Base-by-base conservation (phyloP, 2,113 vertebrate species). In the Scophthalmus maximus region DNA sequence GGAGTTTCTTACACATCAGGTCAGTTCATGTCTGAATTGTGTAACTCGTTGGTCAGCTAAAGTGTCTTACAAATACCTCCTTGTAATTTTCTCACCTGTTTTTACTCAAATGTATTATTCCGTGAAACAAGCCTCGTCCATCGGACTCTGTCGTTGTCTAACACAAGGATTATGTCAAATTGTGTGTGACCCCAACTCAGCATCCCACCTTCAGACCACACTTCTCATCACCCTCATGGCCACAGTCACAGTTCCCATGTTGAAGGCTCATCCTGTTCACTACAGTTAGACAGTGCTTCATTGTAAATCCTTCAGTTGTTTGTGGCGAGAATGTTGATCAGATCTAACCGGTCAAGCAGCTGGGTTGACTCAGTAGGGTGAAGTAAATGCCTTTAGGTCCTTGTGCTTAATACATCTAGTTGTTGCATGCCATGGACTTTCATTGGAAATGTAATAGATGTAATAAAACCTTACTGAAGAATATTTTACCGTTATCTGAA, bases 281-380 rank as follows among this genome's bases (percentile, higher is more conserved):
- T 67, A 12, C 71, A 56, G 63, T 76, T 66, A 59, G 61, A 44
- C 74, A 73, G 59, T 63, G 63, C 70, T 78, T 80, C 76, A 62
- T 75, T 73, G 55, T 52, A 68, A 76, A 67, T 30, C 81, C 58
- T 32, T 20, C 59, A 51, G 76, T 51, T 76, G 73, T 76, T 85
- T 86, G 72, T 68, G 75, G 65, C 32, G 63, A 65, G 58, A 70
- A 14, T 53, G 44, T 62, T 62, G 55, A 81, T 27, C 15, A 0
- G 68, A 57, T 81, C 73, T 76, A 68, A 36, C 27, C 57, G 25
- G 61, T n/a, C 17, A 40, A 63, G 68, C 68, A 76, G 59, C 75
- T 71, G 62, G 55, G 15, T 34, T 75, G 64, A 79, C 74, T 82
- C 76, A 77, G 29, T 46, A 22, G 25, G 22, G 9, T 18, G 15